Conservation (phyloP, 92 coral and sea anemone genomes). For the Pocillopora grandis region DNA sequence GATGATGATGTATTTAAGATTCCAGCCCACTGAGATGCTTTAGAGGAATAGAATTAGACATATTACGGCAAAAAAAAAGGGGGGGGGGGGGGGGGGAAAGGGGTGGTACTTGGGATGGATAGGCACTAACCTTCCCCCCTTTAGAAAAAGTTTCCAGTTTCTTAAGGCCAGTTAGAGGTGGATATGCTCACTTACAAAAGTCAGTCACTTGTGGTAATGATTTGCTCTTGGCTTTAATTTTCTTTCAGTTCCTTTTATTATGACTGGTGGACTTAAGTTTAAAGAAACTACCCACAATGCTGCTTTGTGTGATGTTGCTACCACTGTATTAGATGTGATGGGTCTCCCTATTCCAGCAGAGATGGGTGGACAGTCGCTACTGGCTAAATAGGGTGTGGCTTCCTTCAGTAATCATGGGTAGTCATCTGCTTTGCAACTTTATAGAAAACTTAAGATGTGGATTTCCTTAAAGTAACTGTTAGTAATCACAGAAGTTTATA, state of each 20-base stretch:
- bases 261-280: constrained; percentile 87
- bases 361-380: constrained; percentile 89
- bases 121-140: too few species aligned
- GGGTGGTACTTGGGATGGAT: too few species aligned
- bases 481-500: background rate
- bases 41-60: too few species aligned
- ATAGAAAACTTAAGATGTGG: background rate
- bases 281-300: constrained; percentile 81
- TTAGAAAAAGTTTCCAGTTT: too few species aligned
- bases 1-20: too few species aligned
- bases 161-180: too few species aligned
- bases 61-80: too few species aligned
- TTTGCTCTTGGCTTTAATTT: background rate
- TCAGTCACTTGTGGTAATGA: background rate
- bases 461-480: background rate
- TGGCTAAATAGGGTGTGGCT: constrained; percentile 48
- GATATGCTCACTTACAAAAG: background rate
- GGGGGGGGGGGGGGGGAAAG: too few species aligned
- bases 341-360: constrained; percentile 79
- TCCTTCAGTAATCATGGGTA: background rate
- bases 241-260: constrained; percentile 77
- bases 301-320: constrained; percentile 98
- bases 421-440: background rate
- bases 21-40: too few species aligned
- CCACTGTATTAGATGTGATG: constrained; percentile 93